A percentile compares a stretch with the other conserved stretches of the same genome.
Evolutionary conservation across 2,797 vertebrate genomes (phyloP).

Genomic region (Melanotaenia pygmaea): DNA sequence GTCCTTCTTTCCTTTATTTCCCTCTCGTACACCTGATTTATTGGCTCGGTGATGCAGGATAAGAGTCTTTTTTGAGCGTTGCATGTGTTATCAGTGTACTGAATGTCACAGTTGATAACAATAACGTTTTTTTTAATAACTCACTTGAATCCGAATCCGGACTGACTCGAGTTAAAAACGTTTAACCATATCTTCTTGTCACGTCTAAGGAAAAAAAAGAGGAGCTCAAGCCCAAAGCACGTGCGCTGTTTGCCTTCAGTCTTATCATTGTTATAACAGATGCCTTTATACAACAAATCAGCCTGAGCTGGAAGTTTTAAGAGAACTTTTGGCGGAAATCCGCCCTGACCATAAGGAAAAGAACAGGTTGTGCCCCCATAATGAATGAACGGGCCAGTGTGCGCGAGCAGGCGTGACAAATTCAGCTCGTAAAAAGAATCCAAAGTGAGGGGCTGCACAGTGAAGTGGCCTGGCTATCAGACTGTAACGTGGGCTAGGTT

Average conservation of each 20-base stretch:
- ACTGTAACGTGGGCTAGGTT: slow-evolving; percentile 12
- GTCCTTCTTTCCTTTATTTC: background rate
- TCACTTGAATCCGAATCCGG: background rate
- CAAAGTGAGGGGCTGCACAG: slow-evolving; percentile 35
- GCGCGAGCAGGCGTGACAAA: slow-evolving; percentile 59
- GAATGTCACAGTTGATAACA: background rate
- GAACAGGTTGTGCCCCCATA: slow-evolving; percentile 39
- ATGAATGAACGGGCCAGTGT: slow-evolving; percentile 43
- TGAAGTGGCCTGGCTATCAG: slow-evolving; percentile 44
- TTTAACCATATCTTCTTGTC: background rate
- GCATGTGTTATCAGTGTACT: background rate
- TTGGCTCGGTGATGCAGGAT: background rate
- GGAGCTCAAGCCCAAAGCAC: slow-evolving; percentile 9
- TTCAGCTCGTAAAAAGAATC: slow-evolving; percentile 45
- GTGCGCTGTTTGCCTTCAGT: background rate
- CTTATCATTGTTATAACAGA: background rate
- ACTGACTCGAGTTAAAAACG: background rate
- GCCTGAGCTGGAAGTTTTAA: slow-evolving; percentile 13
- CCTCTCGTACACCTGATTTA: background rate
- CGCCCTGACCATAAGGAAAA: slow-evolving; percentile 2
- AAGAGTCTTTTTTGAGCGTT: background rate
- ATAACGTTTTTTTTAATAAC: background rate
- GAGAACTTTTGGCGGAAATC: slow-evolving; percentile 54
- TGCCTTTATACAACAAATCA: background rate
- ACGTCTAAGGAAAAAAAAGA: background rate